phyloP scores from a whole-genome alignment of 2,113 vertebrate species.

The Calidris pygmaea region DNA sequence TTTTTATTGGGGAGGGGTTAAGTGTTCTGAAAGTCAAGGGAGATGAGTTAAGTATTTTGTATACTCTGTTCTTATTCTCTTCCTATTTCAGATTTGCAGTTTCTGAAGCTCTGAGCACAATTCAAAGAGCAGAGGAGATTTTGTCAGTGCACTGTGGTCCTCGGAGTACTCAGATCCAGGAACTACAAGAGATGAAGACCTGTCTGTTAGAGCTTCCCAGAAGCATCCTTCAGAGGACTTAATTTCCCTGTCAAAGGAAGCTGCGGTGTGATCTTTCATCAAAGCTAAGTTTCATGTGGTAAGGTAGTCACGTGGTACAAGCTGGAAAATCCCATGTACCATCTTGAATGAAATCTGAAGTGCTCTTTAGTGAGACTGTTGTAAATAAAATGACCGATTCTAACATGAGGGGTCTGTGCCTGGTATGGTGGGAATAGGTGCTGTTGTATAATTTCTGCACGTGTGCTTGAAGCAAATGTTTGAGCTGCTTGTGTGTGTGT shows the following conservation, averaged over 20 bases:
- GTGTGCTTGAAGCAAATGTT: not conserved
- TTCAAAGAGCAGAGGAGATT: constrained; percentile 79
- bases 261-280: constrained; percentile 18
- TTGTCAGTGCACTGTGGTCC: constrained; percentile 82
- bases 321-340: constrained; percentile 20
- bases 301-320: not conserved
- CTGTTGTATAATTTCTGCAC: not conserved
- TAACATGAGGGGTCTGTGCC: constrained; percentile 18
- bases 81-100: constrained; percentile 68
- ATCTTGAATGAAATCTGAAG: constrained; percentile 1
- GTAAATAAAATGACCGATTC: constrained; percentile 58
- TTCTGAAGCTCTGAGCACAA: constrained; percentile 75
- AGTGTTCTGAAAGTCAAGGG: not conserved
- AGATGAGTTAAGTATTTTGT: not conserved
- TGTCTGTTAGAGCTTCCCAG: constrained; percentile 73
- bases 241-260: constrained; percentile 18
- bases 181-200: constrained; percentile 86
- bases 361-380: constrained; percentile 13
- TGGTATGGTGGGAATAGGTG: constrained; percentile 10
- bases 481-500: not conserved
- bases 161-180: constrained; percentile 77
- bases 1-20: not conserved
- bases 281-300: constrained; percentile 7
- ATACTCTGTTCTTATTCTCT: not conserved
- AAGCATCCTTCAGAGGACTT: constrained; percentile 23